A percentile compares a stretch with the other conserved stretches of the same genome.
Conservation (phyloP, 2,888 invertebrate genomes). For the Phytoseiulus persimilis region DNA sequence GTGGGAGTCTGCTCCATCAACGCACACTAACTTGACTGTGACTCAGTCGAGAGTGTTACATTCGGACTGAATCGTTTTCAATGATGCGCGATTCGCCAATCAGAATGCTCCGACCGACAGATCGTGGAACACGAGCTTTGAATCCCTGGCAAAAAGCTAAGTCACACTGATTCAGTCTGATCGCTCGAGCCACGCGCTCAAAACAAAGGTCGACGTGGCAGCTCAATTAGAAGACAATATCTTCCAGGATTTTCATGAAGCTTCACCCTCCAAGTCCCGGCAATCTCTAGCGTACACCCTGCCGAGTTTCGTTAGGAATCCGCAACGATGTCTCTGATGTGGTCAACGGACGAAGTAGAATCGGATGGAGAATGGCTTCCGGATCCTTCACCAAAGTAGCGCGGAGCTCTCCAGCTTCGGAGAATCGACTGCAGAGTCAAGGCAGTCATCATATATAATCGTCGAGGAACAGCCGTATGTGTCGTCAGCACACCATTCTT, state of each 20-base stretch:
- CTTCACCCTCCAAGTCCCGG: no score
- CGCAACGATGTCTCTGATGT: no score
- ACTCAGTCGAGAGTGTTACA: neutral
- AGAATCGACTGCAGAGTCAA: no score
- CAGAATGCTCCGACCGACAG: neutral
- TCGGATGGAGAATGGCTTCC: no score
- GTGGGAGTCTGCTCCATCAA: neutral
- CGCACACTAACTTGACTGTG: neutral
- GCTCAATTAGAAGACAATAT: neutral
- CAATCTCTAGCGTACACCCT: no score
- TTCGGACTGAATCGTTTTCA: neutral
- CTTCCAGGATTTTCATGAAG: neutral
- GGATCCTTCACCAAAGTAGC: no score
- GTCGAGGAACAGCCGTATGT: no score
- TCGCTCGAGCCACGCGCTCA: neutral
- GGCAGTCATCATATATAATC: no score
- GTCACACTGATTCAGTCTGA: constrained; percentile 5
- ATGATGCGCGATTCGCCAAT: neutral
- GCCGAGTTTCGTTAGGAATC: no score
- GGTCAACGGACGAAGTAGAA: no score
- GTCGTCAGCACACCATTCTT: neutral
- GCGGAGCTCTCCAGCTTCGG: no score
- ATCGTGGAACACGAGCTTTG: neutral
- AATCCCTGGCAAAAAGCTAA: neutral
- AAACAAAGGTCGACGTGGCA: neutral